phyloP scores from a whole-genome alignment of 2,113 vertebrate species.

The Rhinopomastus cyanomelas region DNA sequence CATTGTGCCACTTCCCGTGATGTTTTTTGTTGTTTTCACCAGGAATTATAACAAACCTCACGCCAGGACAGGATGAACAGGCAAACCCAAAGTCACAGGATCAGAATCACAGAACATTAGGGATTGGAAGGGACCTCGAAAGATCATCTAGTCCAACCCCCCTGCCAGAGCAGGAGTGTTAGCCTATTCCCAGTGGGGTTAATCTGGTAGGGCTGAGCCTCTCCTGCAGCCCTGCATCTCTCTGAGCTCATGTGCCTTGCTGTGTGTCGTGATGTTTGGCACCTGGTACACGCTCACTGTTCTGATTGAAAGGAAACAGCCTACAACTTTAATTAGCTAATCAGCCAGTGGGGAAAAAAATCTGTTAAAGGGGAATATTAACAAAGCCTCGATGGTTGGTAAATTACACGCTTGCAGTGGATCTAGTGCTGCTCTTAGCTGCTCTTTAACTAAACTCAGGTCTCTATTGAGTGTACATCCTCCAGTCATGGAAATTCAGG shows the following conservation, averaged over 20 bases:
- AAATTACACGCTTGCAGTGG: slow-evolving; percentile 22
- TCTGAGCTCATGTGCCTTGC: background rate
- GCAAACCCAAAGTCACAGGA: too few species aligned
- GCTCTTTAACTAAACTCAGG: background rate
- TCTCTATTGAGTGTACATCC: background rate
- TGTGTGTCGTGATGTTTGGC: slow-evolving; percentile 24
- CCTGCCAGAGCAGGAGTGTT: too few species aligned
- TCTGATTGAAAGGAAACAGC: slow-evolving; percentile 63
- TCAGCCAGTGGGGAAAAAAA: background rate
- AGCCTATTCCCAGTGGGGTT: background rate
- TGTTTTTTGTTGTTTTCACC: background rate
- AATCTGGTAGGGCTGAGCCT: background rate
- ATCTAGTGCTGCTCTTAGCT: background rate
- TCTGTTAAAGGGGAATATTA: slow-evolving; percentile 40
- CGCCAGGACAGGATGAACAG: background rate
- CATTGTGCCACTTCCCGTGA: background rate
- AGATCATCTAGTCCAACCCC: too few species aligned
- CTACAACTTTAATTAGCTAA: slow-evolving; percentile 64
- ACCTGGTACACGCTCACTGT: slow-evolving; percentile 24
- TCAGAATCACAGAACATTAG: too few species aligned
- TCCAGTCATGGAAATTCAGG: background rate
- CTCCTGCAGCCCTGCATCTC: background rate
- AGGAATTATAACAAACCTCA: background rate
- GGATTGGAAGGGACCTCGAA: too few species aligned
- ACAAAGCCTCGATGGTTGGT: slow-evolving; percentile 49